Evolutionary conservation across 2,113 vertebrate genomes (phyloP).

Genomic region (Tauraco erythrolophus): DNA sequence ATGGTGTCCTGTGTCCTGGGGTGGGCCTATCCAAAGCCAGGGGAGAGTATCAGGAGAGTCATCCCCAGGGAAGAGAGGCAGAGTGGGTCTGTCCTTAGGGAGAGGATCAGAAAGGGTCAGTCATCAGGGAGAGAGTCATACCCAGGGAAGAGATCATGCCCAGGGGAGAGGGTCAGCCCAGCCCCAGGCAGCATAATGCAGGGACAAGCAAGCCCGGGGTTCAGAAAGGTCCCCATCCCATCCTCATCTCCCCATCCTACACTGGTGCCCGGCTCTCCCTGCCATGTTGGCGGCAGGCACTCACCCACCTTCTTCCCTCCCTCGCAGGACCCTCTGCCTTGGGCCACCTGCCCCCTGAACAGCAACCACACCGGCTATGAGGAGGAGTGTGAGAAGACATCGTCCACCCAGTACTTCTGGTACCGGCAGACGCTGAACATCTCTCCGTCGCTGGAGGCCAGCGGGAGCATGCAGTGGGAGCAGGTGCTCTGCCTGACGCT

Average conservation of each 20-base stretch:
- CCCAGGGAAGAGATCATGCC: background rate
- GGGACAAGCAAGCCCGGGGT: background rate
- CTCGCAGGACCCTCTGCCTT: constrained; percentile 85
- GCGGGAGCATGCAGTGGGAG: constrained; percentile 83
- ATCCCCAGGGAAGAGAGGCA: background rate
- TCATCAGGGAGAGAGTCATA: background rate
- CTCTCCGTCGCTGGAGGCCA: constrained; percentile 84
- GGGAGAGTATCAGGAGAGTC: background rate
- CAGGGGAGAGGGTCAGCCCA: background rate
- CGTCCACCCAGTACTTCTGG: constrained; percentile 95
- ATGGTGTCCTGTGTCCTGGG: background rate
- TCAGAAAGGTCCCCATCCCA: too few relatives aligned
- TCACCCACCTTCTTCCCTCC: background rate
- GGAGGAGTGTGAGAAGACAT: constrained; percentile 85
- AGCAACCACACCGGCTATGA: constrained; percentile 80
- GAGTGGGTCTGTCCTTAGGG: too few relatives aligned
- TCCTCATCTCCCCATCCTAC: too few relatives aligned
- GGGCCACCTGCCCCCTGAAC: constrained; percentile 88
- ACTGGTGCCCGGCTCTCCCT: accelerated
- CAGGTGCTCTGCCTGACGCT: constrained; percentile 85
- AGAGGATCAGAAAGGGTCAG: background rate
- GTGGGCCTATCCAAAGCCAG: background rate
- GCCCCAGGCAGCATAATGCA: background rate
- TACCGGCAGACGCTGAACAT: constrained; percentile 92
- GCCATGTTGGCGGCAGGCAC: accelerated